These are phyloP conservation scores for Syngnathoides biaculeatus DNA, from an alignment of 2,113 vertebrate species.

Conservation along the genomic window DNA sequence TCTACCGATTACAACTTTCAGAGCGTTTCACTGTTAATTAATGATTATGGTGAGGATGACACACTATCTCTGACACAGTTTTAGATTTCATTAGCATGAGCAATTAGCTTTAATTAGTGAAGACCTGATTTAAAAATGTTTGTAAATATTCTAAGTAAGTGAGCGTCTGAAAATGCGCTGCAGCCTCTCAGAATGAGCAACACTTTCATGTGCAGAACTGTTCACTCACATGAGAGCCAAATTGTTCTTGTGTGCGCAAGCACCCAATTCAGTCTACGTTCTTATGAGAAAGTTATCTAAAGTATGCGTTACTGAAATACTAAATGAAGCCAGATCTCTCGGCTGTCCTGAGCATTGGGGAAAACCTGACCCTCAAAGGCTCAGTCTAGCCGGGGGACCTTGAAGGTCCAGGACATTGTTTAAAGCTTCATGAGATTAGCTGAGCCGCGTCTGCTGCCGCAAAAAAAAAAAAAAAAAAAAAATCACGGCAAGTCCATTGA, in stretches of 20 bases:
- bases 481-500: conserved; percentile 27
- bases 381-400: conserved; percentile 36
- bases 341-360: conserved; percentile 16
- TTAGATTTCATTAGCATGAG: not conserved
- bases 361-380: conserved; percentile 31
- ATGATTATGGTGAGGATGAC: not conserved
- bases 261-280: not conserved
- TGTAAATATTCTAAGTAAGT: not conserved
- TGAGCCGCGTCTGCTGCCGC: conserved; percentile 41
- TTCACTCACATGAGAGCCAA: not conserved
- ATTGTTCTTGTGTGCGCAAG: not conserved
- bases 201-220: not conserved
- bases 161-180: not conserved
- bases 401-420: conserved; percentile 50
- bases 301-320: not conserved
- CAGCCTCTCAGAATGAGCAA: not conserved
- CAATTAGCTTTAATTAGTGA: not conserved
- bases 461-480: too few species aligned
- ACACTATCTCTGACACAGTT: not conserved
- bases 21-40: not conserved
- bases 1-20: not conserved
- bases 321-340: conserved; percentile 3
- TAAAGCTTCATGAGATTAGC: conserved; percentile 57
- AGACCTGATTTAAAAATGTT: not conserved
- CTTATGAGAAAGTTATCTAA: not conserved